Conservation (phyloP, 2,888 invertebrate species). For the Euzetes globulus region DNA sequence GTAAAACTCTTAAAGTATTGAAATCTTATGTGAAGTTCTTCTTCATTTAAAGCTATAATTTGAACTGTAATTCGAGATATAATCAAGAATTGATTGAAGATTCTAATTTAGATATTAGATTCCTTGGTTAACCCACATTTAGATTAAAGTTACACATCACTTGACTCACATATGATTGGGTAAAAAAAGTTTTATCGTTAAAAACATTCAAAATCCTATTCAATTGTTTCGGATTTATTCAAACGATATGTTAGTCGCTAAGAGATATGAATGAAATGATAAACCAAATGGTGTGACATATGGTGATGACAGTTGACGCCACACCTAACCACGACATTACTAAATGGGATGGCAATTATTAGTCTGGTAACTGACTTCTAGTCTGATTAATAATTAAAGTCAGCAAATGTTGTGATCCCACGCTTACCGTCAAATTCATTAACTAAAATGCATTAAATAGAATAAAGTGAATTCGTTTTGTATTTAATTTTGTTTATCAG, state of each 20-base stretch:
- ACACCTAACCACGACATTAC: background rate
- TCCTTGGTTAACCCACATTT: no score
- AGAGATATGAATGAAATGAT: background rate
- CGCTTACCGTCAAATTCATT: background rate
- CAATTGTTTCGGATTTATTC: background rate
- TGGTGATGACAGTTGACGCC: background rate
- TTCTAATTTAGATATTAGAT: no score
- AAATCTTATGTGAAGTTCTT: no score
- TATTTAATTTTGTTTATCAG: background rate
- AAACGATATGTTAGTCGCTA: background rate
- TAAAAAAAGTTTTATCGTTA: background rate
- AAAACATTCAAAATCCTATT: background rate
- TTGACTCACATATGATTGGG: background rate
- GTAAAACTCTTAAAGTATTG: no score
- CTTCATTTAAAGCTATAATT: no score
- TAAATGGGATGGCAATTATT: background rate
- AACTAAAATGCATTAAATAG: background rate
- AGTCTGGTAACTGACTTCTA: background rate
- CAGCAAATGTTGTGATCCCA: background rate
- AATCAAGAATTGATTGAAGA: no score
- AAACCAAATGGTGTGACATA: constrained; percentile 4
- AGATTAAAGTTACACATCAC: background rate
- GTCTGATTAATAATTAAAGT: background rate
- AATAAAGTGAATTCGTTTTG: constrained; percentile 1
- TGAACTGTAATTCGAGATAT: no score